Evolutionary conservation across 2,113 vertebrate species (phyloP).

Genomic region (Seriola rivoliana): DNA sequence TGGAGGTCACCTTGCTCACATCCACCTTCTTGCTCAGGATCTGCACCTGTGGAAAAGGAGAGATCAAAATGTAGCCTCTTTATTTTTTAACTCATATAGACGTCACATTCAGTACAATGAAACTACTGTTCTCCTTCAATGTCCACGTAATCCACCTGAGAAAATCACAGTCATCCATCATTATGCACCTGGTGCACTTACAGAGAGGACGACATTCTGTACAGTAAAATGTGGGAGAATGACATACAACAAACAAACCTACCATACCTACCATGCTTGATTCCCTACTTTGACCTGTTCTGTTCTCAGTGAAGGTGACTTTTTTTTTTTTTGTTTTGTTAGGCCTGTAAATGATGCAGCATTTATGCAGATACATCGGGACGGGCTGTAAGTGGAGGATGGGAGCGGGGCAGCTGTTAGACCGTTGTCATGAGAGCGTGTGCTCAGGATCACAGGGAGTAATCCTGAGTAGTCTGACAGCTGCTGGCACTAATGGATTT

Average conservation of each 20-base stretch:
- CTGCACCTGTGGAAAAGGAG: slow-evolving; percentile 87
- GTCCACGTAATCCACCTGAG: not conserved
- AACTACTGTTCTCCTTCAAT: not conserved
- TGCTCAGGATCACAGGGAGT: slow-evolving; percentile 18
- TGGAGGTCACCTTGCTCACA: slow-evolving; percentile 94
- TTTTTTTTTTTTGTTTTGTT: slow-evolving; percentile 27
- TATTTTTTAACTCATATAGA: not conserved
- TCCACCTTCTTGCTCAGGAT: slow-evolving; percentile 96
- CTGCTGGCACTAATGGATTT: slow-evolving; percentile 21
- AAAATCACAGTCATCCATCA: slow-evolving; percentile 17
- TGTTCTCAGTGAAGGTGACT: not conserved
- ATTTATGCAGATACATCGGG: slow-evolving; percentile 2
- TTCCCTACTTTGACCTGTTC: not conserved
- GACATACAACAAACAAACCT: not conserved
- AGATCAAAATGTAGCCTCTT: slow-evolving; percentile 18
- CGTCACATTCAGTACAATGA: not conserved
- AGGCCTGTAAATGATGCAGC: slow-evolving; percentile 4
- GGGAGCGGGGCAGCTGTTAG: slow-evolving; percentile 7
- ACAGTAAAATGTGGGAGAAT: not conserved
- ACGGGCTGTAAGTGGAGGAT: slow-evolving; percentile 7
- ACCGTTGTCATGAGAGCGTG: not conserved
- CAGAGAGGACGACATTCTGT: not conserved
- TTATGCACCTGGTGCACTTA: slow-evolving; percentile 18
- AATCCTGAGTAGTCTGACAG: slow-evolving; percentile 14
- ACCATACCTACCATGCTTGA: not conserved